Base-by-base conservation (phyloP, 2,113 vertebrate species). In the Coptodon bakossiorum region DNA sequence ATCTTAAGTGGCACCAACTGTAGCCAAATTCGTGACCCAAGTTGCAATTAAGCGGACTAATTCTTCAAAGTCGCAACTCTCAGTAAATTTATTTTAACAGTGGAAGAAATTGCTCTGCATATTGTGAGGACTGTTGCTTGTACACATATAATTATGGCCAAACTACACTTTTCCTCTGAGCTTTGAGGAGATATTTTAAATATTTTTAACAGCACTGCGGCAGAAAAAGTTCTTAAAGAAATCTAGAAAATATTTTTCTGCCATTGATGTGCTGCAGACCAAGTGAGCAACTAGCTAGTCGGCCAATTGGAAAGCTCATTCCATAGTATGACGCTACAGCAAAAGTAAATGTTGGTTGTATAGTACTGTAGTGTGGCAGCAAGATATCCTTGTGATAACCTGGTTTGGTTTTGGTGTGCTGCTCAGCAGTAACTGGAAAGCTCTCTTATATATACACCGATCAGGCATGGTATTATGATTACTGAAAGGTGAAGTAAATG, bases 211-310 rank as follows among this genome's bases (percentile, higher is more conserved):
- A 50, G 43, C 12, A 24, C 4, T 50, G 43, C 24, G 19, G 43
- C 22, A 48, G 22, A 45, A 50, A 76, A 0, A 3, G 43, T 7
- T 2, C 14, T 50, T 48, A 29, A 76, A 76, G 16, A 76, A 12
- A 48, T 76, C 24, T 3, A 76, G 14, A 19, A 48, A 17, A 19
- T 50, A 48, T 48, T 0, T 0, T 50, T 29, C 71, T 48, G 78
- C 50, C 1, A 80, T 13, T 7, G 19, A 54, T 80, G 31, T 53
- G 78, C 31, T 38, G 8, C 12, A 80, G 29, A 80, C 7, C 31
- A 14, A 76, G 43, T 17, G 71, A 76, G 43, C 71, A 48, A 48
- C 14, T 29, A 29, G 6, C 14, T 76, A 48, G 9, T 76, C 6
- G 19, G 38, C 31, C 48, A 54, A 54, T 17, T 54, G 34, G 31